These are phyloP conservation scores for Elaphurus davidianus DNA, from an alignment of 2,113 vertebrate genomes.

Conservation along the genomic window DNA sequence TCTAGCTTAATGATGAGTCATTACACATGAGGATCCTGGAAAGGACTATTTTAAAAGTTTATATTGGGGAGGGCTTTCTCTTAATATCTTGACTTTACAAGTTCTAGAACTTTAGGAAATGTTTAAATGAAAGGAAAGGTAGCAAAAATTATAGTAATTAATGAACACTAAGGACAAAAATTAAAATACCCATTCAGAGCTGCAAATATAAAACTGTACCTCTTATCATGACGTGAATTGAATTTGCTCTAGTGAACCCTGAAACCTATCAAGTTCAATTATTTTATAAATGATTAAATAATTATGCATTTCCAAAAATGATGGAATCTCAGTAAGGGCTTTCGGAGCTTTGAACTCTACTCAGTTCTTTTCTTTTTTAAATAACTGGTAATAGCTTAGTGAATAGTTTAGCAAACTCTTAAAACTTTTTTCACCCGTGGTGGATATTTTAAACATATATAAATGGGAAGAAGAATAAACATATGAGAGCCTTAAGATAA, in stretches of 20 bases:
- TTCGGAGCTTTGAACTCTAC: conserved; percentile 50
- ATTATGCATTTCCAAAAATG: conserved; percentile 67
- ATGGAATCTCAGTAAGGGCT: conserved; percentile 62
- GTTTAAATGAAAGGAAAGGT: conserved; percentile 30
- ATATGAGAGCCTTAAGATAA: neutral
- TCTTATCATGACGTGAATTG: conserved; percentile 55
- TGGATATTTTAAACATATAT: neutral
- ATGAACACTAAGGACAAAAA: conserved; percentile 48
- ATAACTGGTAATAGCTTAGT: conserved; percentile 47
- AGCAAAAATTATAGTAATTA: conserved; percentile 54
- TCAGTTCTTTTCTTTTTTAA: neutral
- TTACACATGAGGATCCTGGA: neutral
- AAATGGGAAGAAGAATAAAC: neutral
- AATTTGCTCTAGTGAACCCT: conserved; percentile 55
- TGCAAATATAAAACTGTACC: conserved; percentile 39
- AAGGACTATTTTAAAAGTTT: conserved; percentile 31
- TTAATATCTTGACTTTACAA: conserved; percentile 28
- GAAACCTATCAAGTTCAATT: conserved; percentile 72
- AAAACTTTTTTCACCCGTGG: neutral
- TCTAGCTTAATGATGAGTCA: conserved; percentile 19
- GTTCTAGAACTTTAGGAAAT: conserved; percentile 43
- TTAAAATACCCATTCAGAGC: conserved; percentile 59
- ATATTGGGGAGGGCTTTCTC: neutral
- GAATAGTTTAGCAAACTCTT: conserved; percentile 6
- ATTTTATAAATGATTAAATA: conserved; percentile 74